phyloP scores from a whole-genome alignment of 2,888 invertebrate species.

The Slavum lentiscoides region DNA sequence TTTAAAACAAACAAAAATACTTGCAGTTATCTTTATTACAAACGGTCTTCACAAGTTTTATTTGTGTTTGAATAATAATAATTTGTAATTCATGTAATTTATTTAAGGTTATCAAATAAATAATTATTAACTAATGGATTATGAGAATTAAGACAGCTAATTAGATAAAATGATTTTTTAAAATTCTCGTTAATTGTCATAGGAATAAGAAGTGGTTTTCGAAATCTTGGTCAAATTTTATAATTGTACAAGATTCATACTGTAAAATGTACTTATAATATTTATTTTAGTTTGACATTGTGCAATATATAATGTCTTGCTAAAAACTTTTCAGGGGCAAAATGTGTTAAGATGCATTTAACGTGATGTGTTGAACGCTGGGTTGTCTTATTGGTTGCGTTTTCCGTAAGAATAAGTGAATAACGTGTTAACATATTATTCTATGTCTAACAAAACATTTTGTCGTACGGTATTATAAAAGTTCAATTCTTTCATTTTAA shows the following conservation, averaged over 20 bases:
- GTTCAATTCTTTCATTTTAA: too few relatives aligned
- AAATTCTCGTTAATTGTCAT: background rate
- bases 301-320: background rate
- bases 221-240: background rate
- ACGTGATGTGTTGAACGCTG: background rate
- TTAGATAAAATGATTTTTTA: background rate
- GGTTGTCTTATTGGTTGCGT: background rate
- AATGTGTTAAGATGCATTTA: background rate
- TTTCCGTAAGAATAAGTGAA: background rate
- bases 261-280: too few relatives aligned
- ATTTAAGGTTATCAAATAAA: too few relatives aligned
- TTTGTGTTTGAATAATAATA: too few relatives aligned
- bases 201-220: background rate
- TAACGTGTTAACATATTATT: too few relatives aligned
- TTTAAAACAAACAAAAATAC: background rate
- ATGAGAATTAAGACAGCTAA: background rate
- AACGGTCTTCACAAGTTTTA: background rate
- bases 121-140: background rate
- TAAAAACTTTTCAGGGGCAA: background rate
- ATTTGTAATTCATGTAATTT: too few relatives aligned
- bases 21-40: background rate
- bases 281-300: background rate
- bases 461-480: too few relatives aligned
- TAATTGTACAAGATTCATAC: too few relatives aligned
- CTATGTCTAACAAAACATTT: too few relatives aligned